phyloP scores from a whole-genome alignment of 2,888 invertebrate genomes.

The Thymelicus sylvestris region DNA sequence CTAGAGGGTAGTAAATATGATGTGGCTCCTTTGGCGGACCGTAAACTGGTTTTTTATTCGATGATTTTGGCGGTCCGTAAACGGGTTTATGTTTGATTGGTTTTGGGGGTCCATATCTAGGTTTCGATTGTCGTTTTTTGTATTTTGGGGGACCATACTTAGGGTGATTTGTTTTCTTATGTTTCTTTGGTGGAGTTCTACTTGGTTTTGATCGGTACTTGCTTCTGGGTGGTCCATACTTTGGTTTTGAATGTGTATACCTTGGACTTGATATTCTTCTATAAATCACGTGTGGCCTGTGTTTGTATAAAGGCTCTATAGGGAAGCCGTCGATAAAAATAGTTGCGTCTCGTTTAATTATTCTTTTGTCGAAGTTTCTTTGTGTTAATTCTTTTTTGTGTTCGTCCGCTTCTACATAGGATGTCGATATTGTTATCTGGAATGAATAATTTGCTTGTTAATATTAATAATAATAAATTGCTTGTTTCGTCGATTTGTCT shows the following conservation, averaged over 20 bases:
- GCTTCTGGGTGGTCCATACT: constrained; percentile 52
- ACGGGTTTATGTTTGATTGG: constrained; percentile 47
- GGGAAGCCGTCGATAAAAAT: constrained; percentile 61
- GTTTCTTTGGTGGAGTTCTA: constrained; percentile 58
- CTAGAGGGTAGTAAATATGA: constrained; percentile 45
- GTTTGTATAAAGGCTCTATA: constrained; percentile 52
- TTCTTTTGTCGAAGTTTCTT: constrained; percentile 42
- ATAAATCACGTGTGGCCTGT: constrained; percentile 63
- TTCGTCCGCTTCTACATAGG: constrained; percentile 52
- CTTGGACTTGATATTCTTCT: constrained; percentile 56
- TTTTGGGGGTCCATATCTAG: constrained; percentile 53
- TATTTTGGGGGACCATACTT: constrained; percentile 53
- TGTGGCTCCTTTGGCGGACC: constrained; percentile 48
- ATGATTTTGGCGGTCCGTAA: constrained; percentile 51
- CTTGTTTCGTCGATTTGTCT: neutral
- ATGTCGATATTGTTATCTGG: constrained; percentile 67
- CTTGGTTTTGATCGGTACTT: constrained; percentile 55
- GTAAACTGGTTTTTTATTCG: constrained; percentile 48
- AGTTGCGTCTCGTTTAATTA: constrained; percentile 61
- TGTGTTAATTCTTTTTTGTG: constrained; percentile 49
- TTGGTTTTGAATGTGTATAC: constrained; percentile 51
- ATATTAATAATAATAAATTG: too few relatives aligned
- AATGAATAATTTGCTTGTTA: constrained; percentile 41
- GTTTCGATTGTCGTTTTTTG: constrained; percentile 53
- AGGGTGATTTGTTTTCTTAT: constrained; percentile 51